Evolutionary conservation across 2,888 invertebrate species (phyloP), one percentile per base, ranked within the genome.

Genomic region (Ennomos quercinarius): DNA sequence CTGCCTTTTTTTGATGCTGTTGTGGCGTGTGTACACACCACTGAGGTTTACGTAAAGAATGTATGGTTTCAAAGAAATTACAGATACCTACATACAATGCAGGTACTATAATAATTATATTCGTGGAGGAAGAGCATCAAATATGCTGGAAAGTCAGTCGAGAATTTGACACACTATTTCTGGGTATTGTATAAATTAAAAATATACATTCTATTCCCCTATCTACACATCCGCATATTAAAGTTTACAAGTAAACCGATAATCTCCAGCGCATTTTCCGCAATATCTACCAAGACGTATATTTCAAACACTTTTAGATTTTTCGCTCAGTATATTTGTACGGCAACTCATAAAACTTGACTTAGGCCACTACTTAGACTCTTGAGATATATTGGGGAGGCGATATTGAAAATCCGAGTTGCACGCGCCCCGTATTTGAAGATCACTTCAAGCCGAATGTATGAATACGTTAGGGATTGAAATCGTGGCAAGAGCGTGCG

Each of bases 341-440:
- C 70, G 64, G 72, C 57, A 71, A 72, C 81, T 85, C 84, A 86
- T 86, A 86, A 83, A 86, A 83, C 80, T 80, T 81, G 84, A 85
- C 84, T 86, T 86, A 86, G 77, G 43, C 54, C 41, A 81, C 78
- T 80, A 74, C 72, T 77, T 72, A 65, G 72, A 67, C 81, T 70
- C 80, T 80, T 68, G 72, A 79, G 76, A 79, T 73, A 81, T 86
- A 86, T 86, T 86, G 86, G 77, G 70, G 61, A 53, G 68, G 61
- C 63, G 79, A 80, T 86, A 86, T 86, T 86, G 85, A 81, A 81
- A 83, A 81, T 80, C 77, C 76, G 74, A 77, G 81, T 78, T 79
- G 77, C 81, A 78, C 77, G 78, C 35, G 37, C 76, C 75, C 72
- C 72, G 74, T 85, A 82, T 84, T 85, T 85, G 83, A 72, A 72